Evolutionary conservation across 2,797 vertebrate species (phyloP).

Genomic region (Iguana delicatissima): DNA sequence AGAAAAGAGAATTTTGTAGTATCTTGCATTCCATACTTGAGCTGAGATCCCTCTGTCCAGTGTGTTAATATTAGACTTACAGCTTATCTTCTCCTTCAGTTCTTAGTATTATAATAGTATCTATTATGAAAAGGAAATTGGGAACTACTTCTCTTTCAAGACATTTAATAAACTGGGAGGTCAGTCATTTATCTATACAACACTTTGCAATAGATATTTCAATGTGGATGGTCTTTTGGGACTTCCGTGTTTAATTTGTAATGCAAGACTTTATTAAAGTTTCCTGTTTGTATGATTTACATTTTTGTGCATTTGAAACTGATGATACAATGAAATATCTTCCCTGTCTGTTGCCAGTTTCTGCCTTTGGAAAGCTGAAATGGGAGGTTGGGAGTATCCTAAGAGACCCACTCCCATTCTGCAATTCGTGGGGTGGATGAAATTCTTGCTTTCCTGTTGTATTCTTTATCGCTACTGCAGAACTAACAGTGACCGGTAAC

Average conservation of each 20-base stretch:
- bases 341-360: background rate
- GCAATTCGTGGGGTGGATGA: background rate
- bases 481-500: background rate
- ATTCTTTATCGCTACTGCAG: background rate
- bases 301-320: background rate
- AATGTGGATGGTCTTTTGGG: background rate
- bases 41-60: background rate
- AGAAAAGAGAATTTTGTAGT: background rate
- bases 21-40: background rate
- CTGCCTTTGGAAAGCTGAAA: background rate
- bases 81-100: background rate
- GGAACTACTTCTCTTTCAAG: background rate
- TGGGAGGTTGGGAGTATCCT: background rate
- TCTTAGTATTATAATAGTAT: background rate
- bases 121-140: background rate
- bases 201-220: background rate
- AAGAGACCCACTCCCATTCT: background rate
- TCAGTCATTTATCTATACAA: background rate
- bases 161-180: background rate
- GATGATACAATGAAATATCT: background rate
- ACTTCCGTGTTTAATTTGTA: background rate
- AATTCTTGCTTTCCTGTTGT: background rate
- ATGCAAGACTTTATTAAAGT: too few species aligned
- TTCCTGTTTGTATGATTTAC: background rate
- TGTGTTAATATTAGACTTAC: background rate